Evolutionary conservation across 2,888 invertebrate genomes (phyloP), one percentile per base, ranked within the genome.

Genomic region (Trileptium ribeirensis): DNA sequence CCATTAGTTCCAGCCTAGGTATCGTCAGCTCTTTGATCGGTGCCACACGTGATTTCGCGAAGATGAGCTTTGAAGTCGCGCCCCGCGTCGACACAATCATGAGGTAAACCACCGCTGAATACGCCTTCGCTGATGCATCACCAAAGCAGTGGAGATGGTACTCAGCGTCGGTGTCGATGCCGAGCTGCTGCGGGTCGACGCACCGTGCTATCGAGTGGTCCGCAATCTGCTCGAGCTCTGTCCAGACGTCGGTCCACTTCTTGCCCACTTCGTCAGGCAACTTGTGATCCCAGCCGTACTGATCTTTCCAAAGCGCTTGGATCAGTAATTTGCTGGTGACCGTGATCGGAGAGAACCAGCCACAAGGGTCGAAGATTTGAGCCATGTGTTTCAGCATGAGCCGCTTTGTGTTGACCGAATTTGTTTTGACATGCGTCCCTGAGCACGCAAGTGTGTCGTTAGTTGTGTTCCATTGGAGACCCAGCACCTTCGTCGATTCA

Each of bases 221-320:
- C 36, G 8, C 33, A 70, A 70, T 19, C 29, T 70, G 8, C 36
- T 70, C 70, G 3, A 70, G 36, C 29, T 70, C 70, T 29, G 29
- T 29, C 36, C 15, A n/a, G 8, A 15, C 15, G 15, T 36, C 36
- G 15, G 15, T 3, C n/a, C n/a, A n/a, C 8, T 33, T n/a, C 34
- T 15, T 15, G n/a, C 38, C 2, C 3, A n/a, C 33, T 8, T 75
- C 77, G 24, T 8, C n/a, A 1, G 84, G 82, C 29, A 86, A 67
- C 0, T 64, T 51, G 3, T 84, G 83, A 83, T 87, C 86, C 86
- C 86, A 86, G 0, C 75, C 82, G 1, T 83, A 8, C 0, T 83
- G 75, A 24, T 67, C 40, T 29, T 81, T 79, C 85, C 86, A 87
- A 1, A 86, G 51, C 19, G 82, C 39, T 82, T 86, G 86, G 37